Percentiles rank a stretch among this genome's conserved stretches.
Evolutionary conservation across 2,888 invertebrate species (phyloP).

Genomic region (Micropterix aruncella): DNA sequence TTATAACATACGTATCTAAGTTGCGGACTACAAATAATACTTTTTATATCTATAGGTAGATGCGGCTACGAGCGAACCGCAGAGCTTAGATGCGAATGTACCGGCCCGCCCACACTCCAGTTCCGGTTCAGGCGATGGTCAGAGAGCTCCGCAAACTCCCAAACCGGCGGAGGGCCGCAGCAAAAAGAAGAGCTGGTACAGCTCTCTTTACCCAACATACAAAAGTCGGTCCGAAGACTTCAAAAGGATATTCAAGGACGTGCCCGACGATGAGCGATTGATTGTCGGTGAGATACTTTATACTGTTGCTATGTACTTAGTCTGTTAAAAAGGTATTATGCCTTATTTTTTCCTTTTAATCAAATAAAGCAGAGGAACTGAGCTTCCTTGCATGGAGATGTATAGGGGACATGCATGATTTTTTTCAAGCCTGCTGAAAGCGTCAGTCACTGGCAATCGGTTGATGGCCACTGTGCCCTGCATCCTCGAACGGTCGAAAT

Average conservation of each 20-base stretch:
- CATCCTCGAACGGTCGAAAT: no score
- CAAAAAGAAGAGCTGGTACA: slow-evolving; percentile 79
- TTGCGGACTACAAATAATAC: no score
- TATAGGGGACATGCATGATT: no score
- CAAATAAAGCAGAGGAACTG: no score
- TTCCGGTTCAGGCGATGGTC: slow-evolving; percentile 2
- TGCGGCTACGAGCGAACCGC: neutral
- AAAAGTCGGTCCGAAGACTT: slow-evolving; percentile 90
- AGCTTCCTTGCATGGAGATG: no score
- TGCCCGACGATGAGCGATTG: slow-evolving; percentile 81
- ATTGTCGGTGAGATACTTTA: slow-evolving; percentile 64
- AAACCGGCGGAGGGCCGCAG: slow-evolving; percentile 32
- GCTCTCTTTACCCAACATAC: slow-evolving; percentile 79
- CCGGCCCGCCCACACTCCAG: slow-evolving; percentile 1
- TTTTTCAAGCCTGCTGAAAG: no score
- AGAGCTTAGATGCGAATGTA: neutral
- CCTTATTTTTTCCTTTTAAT: no score
- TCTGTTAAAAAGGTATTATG: neutral
- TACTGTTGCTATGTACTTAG: slow-evolving; percentile 10
- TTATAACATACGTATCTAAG: no score
- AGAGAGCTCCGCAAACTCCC: slow-evolving; percentile 15
- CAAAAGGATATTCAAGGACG: slow-evolving; percentile 79
- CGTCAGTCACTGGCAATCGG: no score
- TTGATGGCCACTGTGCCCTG: no score
- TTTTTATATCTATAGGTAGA: neutral